These are phyloP conservation scores for Papilio polyxenes DNA, from an alignment of 1,140 invertebrate genomes.

Conservation along the genomic window DNA sequence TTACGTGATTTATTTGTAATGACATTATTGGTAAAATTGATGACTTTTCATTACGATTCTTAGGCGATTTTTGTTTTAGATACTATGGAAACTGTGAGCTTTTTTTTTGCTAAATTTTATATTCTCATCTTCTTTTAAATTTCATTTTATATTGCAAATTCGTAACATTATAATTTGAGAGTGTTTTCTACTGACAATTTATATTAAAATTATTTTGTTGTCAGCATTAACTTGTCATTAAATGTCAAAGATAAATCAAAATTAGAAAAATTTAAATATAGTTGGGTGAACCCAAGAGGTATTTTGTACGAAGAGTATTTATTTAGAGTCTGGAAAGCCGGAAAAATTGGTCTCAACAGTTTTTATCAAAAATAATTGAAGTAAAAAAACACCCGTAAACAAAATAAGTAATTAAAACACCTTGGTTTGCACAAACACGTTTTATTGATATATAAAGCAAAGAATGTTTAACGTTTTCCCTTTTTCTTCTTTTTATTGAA, in stretches of 20 bases:
- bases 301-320: background rate
- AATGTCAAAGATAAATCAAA: background rate
- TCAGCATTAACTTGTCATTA: background rate
- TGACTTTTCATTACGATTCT: background rate
- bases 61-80: background rate
- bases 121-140: too few species aligned
- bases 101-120: background rate
- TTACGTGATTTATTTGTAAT: background rate
- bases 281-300: background rate
- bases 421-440: background rate
- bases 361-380: background rate
- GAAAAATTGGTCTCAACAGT: background rate
- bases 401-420: background rate
- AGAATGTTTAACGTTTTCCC: slow-evolving; percentile 74
- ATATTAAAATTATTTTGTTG: background rate
- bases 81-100: background rate
- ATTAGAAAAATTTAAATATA: background rate
- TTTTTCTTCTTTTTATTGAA: slow-evolving; percentile 91
- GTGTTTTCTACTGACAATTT: background rate
- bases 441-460: background rate
- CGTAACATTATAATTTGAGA: slow-evolving; percentile 4
- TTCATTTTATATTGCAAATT: slow-evolving; percentile 10
- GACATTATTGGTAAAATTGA: background rate
- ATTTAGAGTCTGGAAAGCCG: background rate
- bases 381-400: background rate